Percentiles rank a stretch among this genome's conserved stretches.
Evolutionary conservation across 2,797 vertebrate genomes (phyloP).

Genomic region (Gobio occitaniae): DNA sequence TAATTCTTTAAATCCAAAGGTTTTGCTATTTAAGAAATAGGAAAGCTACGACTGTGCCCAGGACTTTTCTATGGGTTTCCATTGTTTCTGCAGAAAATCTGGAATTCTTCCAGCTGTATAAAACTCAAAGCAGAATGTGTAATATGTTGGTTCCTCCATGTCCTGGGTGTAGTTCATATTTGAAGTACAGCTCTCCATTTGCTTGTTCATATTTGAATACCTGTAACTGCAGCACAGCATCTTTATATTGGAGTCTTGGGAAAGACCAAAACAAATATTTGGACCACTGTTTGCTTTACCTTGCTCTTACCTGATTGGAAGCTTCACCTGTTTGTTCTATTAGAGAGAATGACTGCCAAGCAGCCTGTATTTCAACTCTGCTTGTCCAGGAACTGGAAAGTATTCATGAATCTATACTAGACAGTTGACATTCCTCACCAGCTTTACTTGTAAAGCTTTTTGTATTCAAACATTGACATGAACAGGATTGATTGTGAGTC

Average conservation of each 20-base stretch:
- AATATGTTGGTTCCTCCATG: not conserved
- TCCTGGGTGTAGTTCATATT: constrained; percentile 28
- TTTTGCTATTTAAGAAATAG: not conserved
- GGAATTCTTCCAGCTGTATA: not conserved
- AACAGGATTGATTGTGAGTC: not conserved
- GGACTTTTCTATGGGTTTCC: not conserved
- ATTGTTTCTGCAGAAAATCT: not conserved
- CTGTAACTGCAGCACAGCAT: not conserved
- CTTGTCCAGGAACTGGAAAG: constrained; percentile 26
- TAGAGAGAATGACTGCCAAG: constrained; percentile 31
- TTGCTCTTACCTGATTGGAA: not conserved
- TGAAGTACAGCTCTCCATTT: not conserved
- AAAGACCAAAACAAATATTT: constrained; percentile 26
- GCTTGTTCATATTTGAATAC: not conserved
- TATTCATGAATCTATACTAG: not conserved
- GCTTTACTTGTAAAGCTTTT: not conserved
- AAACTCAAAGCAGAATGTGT: not conserved
- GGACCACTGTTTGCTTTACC: not conserved
- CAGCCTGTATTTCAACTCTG: constrained; percentile 7
- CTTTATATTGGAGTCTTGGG: constrained; percentile 5
- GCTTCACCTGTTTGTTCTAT: constrained; percentile 31
- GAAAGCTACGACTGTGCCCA: not conserved
- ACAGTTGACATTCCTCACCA: constrained; percentile 2
- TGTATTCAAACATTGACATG: not conserved
- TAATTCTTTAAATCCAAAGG: not conserved